Conservation (phyloP, 1,140 invertebrate species). For the Papilio aristodemus region DNA sequence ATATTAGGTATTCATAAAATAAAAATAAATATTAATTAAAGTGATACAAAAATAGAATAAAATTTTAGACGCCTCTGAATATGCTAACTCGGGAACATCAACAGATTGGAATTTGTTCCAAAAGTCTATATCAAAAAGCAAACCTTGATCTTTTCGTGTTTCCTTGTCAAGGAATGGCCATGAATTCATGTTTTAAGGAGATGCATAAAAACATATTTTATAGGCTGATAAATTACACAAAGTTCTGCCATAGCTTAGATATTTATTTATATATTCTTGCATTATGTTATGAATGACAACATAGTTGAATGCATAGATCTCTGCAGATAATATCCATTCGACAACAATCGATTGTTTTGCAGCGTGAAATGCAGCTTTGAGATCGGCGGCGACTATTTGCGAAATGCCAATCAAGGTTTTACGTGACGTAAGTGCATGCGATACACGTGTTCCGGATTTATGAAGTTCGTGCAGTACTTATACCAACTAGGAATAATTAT, state of each 20-base stretch:
- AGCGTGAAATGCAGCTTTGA: constrained; percentile 15
- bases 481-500: not conserved
- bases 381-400: not conserved
- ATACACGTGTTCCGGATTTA: constrained; percentile 15
- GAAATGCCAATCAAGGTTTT: constrained; percentile 20
- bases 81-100: no score
- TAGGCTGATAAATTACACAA: no score
- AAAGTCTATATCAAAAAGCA: no score
- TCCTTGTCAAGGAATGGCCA: no score
- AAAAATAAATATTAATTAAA: not conserved
- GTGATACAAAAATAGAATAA: no score
- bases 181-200: no score
- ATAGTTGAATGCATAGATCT: constrained; percentile 1
- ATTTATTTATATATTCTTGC: constrained; percentile 34
- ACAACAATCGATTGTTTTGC: constrained; percentile 19
- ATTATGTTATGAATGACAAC: not conserved
- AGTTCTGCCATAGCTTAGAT: not conserved
- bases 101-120: no score
- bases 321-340: constrained; percentile 5
- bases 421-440: constrained; percentile 11
- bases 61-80: no score
- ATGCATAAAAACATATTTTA: no score
- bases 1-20: constrained; percentile 16
- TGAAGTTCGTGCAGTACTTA: constrained; percentile 9
- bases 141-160: no score